Evolutionary conservation across 92 coral and sea anemone genomes (phyloP).

Genomic region (Scolanthus callimorphus): DNA sequence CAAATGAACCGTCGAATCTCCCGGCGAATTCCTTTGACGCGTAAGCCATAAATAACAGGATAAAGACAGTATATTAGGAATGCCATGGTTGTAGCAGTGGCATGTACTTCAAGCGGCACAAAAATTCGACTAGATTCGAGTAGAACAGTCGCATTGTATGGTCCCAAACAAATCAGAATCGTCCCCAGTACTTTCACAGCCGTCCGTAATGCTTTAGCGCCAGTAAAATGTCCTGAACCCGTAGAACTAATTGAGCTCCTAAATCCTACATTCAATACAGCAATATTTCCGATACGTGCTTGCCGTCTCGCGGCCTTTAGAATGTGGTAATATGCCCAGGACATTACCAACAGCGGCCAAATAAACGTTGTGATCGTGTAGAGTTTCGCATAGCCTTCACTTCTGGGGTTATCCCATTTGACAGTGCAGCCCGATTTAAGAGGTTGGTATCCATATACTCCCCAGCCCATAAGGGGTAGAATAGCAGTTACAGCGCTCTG

Average conservation of each 20-base stretch:
- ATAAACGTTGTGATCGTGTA: conserved; percentile 49
- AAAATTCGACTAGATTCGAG: conserved; percentile 59
- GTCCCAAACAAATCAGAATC: conserved; percentile 74
- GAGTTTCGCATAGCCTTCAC: conserved; percentile 86
- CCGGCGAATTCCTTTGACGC: conserved; percentile 75
- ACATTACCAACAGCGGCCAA: conserved; percentile 59
- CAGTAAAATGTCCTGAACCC: conserved; percentile 47
- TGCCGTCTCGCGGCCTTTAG: conserved; percentile 89
- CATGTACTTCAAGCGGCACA: conserved; percentile 55
- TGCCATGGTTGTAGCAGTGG: conserved; percentile 46
- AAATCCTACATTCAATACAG: conserved; percentile 21
- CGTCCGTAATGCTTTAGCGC: conserved; percentile 81
- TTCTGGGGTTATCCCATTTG: conserved; percentile 68
- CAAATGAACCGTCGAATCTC: conserved; percentile 45
- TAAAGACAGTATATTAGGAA: conserved; percentile 53
- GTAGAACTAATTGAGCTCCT: conserved; percentile 60
- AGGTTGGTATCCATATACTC: conserved; percentile 76
- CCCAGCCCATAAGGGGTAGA: conserved; percentile 95
- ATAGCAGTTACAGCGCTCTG: conserved; percentile 73
- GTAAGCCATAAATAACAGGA: conserved; percentile 91
- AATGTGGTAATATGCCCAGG: conserved; percentile 77
- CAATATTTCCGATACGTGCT: conserved; percentile 74
- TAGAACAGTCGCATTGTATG: conserved; percentile 59
- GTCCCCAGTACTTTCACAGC: conserved; percentile 81
- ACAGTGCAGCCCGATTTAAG: conserved; percentile 80